A percentile compares a stretch with the other conserved stretches of the same genome.
Evolutionary conservation across 2,888 invertebrate species (phyloP).

Genomic region (Mesorhabditis belari): DNA sequence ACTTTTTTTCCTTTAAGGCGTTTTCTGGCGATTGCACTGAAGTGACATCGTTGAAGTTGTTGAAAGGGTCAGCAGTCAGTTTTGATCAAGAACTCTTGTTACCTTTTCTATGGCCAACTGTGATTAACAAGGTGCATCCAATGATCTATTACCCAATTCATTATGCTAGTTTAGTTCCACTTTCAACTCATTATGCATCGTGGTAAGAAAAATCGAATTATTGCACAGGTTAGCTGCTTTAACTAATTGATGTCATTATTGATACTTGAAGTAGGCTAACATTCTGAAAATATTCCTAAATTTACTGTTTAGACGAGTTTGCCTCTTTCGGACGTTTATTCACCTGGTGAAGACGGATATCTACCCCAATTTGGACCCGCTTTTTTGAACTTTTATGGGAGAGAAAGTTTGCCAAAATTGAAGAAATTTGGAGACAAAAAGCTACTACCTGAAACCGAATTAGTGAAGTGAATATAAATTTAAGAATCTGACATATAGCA

Average conservation of each 20-base stretch:
- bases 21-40: slow-evolving; percentile 18
- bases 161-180: slow-evolving; percentile 27
- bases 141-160: not conserved
- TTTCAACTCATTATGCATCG: slow-evolving; percentile 25
- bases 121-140: slow-evolving; percentile 22
- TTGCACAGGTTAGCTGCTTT: slow-evolving; percentile 8
- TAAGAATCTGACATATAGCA: not conserved
- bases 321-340: slow-evolving; percentile 29
- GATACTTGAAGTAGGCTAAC: not conserved
- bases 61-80: slow-evolving; percentile 6
- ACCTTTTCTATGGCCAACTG: slow-evolving; percentile 44
- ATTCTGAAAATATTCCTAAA: not conserved
- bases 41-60: slow-evolving; percentile 16
- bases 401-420: slow-evolving; percentile 19
- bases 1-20: slow-evolving; percentile 7
- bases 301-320: slow-evolving; percentile 10
- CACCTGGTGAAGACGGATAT: slow-evolving; percentile 37
- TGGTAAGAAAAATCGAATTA: slow-evolving; percentile 10
- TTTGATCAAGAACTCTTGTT: slow-evolving; percentile 35
- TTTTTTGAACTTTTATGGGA: slow-evolving; percentile 40
- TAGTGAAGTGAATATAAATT: slow-evolving; percentile 10
- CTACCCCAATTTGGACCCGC: slow-evolving; percentile 42
- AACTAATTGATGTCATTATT: not conserved
- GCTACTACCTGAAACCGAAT: slow-evolving; percentile 15
- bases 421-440: slow-evolving; percentile 14